Base-by-base conservation (phyloP, 2,113 vertebrate species). In the Bos indicus region DNA sequence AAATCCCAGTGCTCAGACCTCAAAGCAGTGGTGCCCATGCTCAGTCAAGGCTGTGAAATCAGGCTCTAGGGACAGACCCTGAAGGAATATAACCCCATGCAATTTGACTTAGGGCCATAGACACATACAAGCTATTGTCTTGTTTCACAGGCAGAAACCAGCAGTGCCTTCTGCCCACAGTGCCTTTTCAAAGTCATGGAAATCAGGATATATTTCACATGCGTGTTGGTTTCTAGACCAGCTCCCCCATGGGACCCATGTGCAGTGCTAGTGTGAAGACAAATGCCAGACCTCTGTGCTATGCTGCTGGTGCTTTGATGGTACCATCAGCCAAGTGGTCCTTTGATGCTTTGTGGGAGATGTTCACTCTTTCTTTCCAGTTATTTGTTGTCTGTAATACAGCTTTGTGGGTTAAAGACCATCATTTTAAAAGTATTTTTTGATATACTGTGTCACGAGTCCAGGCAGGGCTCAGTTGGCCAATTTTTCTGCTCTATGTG, bases 191-290 rank as follows among this genome's bases (percentile, higher is more conserved):
- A 36, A 48, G 23, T 7, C 30, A 14, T 26, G 56, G 40, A 30
- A 6, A 9, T 23, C 43, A 64, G 62, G 40, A 12, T 46, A 6
- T 3, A 4, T 4, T n/a, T 25, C 30, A 43, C 13, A 6, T 14
- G 26, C 0, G 0, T 40, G 2, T 2, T 12, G n/a, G 40, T 36
- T n/a, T 48, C 48, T 43, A 43, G 33, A 17, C 19, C 56, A 40
- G 5, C 52, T 60, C 26, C 56, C 60, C 64, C n/a, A 4, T 78
- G 56, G 56, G 81, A 8, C 2, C 21, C 8, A 0, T 5, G 9
- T 64, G 71, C 46, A 2, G n/a, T 36, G 30, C 54, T n/a, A 16
- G 5, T 17, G 57, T 83, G 51, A 25, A 80, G 89, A 46, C 12
- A 28, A 3, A 26, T 16, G 17, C 51, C 33, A 15, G 51, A 46